phyloP scores from a whole-genome alignment of 2,113 vertebrate genomes.

The Rattus rattus region DNA sequence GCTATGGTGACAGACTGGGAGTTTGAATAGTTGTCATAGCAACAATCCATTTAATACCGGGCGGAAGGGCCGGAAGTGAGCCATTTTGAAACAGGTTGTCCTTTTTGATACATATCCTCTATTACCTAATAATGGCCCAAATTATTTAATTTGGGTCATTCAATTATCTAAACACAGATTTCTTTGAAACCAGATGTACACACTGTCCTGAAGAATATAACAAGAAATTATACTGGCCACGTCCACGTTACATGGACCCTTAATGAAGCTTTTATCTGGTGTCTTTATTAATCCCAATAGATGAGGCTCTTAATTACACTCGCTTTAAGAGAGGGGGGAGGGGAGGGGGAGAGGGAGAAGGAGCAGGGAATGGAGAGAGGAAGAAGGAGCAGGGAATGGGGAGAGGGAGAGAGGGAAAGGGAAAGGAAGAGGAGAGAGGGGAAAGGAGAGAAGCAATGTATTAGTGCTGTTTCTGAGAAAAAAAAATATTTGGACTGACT shows the following conservation, averaged over 20 bases:
- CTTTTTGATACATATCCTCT: neutral
- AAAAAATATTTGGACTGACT: neutral
- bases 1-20: neutral
- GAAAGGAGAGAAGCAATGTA: neutral
- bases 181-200: neutral
- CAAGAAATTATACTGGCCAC: neutral
- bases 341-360: too few relatives aligned
- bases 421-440: too few relatives aligned
- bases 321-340: neutral
- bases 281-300: neutral
- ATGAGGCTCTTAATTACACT: neutral
- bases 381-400: too few relatives aligned
- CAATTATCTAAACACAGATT: neutral
- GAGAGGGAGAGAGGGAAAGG: too few relatives aligned
- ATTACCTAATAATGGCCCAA: slow-evolving; percentile 41
- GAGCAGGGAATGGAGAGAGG: too few relatives aligned
- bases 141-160: slow-evolving; percentile 38
- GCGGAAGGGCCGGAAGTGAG: neutral
- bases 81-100: slow-evolving; percentile 16
- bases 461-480: neutral
- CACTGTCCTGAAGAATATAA: neutral
- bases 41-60: neutral
- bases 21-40: neutral
- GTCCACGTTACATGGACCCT: neutral
- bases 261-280: neutral